Evolutionary conservation across 2,888 invertebrate genomes (phyloP).

Genomic region (Epirrita christyi): DNA sequence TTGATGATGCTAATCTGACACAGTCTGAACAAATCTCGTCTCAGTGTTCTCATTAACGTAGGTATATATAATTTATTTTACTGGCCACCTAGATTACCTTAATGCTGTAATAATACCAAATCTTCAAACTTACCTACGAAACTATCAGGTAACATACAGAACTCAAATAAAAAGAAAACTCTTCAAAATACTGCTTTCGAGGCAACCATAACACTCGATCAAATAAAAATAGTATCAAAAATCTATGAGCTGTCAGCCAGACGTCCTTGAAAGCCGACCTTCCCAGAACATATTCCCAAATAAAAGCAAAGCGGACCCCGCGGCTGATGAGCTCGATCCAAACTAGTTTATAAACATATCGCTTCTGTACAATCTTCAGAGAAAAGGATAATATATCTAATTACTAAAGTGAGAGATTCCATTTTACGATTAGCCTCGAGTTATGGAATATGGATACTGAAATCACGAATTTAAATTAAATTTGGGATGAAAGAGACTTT

Average conservation of each 20-base stretch:
- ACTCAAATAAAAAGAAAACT: constrained; percentile 7
- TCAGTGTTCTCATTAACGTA: too few species aligned
- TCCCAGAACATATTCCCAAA: constrained; percentile 68
- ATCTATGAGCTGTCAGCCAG: constrained; percentile 48
- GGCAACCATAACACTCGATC: constrained; percentile 36
- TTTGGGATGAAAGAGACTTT: constrained; percentile 48
- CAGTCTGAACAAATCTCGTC: too few species aligned
- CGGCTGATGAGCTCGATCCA: constrained; percentile 55
- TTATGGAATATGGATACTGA: constrained; percentile 35
- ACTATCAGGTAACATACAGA: constrained; percentile 23
- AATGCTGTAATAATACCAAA: constrained; percentile 4
- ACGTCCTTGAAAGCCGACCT: constrained; percentile 74
- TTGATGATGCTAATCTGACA: too few species aligned
- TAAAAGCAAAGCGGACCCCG: constrained; percentile 62
- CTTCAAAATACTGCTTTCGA: constrained; percentile 32
- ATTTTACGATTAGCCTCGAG: constrained; percentile 43
- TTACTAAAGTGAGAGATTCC: constrained; percentile 48
- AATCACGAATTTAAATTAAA: constrained; percentile 51
- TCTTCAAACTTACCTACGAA: constrained; percentile 23
- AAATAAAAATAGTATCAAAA: constrained; percentile 53
- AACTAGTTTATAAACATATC: constrained; percentile 66
- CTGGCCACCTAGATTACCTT: neutral
- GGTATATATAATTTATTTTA: too few species aligned
- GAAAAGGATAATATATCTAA: constrained; percentile 56
- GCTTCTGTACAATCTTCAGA: constrained; percentile 54